phyloP scores from a whole-genome alignment of 2,797 vertebrate species.

The Fratercula arctica region DNA sequence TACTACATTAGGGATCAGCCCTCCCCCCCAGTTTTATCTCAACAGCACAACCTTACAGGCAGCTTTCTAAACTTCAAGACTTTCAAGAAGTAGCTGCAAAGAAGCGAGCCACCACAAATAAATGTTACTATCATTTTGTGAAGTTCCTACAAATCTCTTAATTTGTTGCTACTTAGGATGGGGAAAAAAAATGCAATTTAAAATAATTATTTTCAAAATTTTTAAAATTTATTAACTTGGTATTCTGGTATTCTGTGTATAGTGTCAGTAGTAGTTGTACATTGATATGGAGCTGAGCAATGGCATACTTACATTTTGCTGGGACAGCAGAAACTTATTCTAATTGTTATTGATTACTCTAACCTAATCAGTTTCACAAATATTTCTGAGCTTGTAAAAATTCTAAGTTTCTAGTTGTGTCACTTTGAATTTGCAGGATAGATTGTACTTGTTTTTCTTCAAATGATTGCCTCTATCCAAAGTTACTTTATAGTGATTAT shows the following conservation, averaged over 20 bases:
- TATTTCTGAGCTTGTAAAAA: neutral
- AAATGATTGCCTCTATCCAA: neutral
- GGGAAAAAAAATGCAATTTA: neutral
- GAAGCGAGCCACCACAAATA: neutral
- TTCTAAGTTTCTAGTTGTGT: neutral
- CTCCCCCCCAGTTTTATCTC: neutral
- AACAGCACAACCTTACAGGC: neutral
- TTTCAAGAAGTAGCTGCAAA: neutral
- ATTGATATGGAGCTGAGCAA: neutral
- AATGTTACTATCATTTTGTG: neutral
- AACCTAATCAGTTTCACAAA: neutral
- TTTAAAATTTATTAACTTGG: neutral
- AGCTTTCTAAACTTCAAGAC: neutral
- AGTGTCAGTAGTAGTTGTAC: neutral
- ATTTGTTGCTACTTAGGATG: neutral
- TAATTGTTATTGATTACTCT: neutral
- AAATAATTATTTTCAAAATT: neutral
- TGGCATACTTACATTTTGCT: neutral
- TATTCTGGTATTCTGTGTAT: neutral
- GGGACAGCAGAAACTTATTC: neutral
- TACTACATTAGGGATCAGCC: neutral
- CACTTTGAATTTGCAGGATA: neutral
- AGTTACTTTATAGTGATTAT: neutral
- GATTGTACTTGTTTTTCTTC: neutral
- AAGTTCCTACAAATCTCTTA: neutral